A percentile compares a stretch with the other conserved stretches of the same genome.
phyloP scores from a whole-genome alignment of 2,888 invertebrate genomes.

The Apamea epomidion region DNA sequence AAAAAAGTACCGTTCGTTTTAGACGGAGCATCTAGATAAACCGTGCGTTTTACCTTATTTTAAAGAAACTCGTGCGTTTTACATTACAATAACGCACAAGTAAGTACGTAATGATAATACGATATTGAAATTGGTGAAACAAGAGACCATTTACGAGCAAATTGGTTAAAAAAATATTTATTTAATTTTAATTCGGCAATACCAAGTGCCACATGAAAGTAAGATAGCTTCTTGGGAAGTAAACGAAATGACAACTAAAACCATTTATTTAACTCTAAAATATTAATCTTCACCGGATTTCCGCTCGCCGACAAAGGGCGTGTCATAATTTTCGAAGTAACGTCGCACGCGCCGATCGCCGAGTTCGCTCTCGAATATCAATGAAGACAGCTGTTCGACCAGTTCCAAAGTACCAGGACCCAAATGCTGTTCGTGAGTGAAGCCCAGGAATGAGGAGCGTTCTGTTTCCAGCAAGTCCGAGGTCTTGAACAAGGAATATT shows the following conservation, averaged over 20 bases:
- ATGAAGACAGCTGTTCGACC: constrained; percentile 73
- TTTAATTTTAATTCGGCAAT: not conserved
- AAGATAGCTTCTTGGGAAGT: not conserved
- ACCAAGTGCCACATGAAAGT: not conserved
- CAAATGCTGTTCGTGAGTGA: constrained; percentile 74
- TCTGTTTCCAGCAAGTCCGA: constrained; percentile 77
- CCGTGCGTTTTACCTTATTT: too few relatives aligned
- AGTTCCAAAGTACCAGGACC: constrained; percentile 75
- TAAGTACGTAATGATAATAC: too few relatives aligned
- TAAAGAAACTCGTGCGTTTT: too few relatives aligned
- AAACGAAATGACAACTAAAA: constrained; percentile 25
- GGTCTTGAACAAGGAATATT: constrained; percentile 63
- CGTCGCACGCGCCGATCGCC: constrained; percentile 81
- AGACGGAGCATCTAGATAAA: too few relatives aligned
- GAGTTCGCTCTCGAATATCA: constrained; percentile 67
- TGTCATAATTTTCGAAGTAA: constrained; percentile 81
- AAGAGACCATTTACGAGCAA: too few relatives aligned
- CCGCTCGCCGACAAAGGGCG: constrained; percentile 74
- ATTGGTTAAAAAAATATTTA: too few relatives aligned
- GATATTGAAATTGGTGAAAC: too few relatives aligned
- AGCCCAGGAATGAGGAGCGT: constrained; percentile 80
- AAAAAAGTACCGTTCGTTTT: too few relatives aligned
- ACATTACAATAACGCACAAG: too few relatives aligned
- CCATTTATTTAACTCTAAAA: constrained; percentile 45
- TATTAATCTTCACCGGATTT: constrained; percentile 13